Conservation (phyloP, 2,797 vertebrate species). For the Merluccius polli region DNA sequence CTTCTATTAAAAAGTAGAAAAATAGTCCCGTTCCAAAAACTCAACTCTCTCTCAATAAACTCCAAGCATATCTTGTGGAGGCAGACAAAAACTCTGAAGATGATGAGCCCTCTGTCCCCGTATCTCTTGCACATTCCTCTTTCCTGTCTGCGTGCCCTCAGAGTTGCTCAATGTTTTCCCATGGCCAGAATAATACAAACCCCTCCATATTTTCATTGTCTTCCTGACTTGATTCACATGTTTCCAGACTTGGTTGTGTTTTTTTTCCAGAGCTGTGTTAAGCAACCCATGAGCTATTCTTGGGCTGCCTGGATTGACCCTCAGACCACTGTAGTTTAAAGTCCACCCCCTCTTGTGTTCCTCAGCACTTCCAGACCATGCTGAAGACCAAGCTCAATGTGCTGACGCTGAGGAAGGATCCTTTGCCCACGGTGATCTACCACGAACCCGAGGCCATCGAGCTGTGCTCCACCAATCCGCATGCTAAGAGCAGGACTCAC, state of each 20-base stretch:
- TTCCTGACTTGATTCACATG: neutral
- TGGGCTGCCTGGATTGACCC: neutral
- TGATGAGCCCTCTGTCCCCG: neutral
- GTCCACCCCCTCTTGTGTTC: constrained; percentile 5
- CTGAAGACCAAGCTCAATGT: constrained; percentile 98
- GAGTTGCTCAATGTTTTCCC: neutral
- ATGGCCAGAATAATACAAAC: neutral
- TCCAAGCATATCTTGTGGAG: neutral
- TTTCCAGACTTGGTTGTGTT: constrained; percentile 1
- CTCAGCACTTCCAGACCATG: constrained; percentile 99
- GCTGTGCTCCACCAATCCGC: constrained; percentile 89
- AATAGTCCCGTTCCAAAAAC: neutral
- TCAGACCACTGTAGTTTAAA: neutral
- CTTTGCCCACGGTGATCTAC: constrained; percentile 94
- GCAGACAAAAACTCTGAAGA: neutral
- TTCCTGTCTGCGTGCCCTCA: neutral
- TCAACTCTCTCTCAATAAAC: neutral
- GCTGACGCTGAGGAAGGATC: constrained; percentile 94
- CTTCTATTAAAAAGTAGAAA: neutral
- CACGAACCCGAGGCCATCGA: constrained; percentile 97
- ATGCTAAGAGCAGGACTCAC: constrained; percentile 82
- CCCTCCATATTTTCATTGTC: neutral
- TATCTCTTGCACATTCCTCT: neutral
- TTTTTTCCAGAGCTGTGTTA: constrained; percentile 2
- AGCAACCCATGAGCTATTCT: constrained; percentile 1